Evolutionary conservation across 2,797 vertebrate species (phyloP).

Genomic region (Lagocephalus sceleratus): DNA sequence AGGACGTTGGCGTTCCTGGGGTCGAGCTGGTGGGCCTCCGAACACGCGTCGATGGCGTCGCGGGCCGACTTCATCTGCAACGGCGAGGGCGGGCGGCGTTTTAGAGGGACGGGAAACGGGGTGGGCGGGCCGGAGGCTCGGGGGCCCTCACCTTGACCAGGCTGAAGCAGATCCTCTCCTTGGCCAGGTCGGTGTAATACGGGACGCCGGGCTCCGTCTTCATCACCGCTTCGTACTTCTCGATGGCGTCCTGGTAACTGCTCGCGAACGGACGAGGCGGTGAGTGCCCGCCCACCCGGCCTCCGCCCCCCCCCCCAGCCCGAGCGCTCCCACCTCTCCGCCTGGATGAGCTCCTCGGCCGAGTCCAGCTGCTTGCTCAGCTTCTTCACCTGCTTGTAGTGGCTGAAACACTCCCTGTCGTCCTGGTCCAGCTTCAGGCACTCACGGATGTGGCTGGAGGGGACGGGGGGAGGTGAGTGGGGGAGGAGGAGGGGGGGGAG

Average conservation of each 20-base stretch:
- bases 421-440: conserved; percentile 86
- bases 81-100: not conserved
- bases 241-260: conserved; percentile 79
- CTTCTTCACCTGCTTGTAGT: conserved; percentile 86
- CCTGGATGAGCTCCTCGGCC: conserved; percentile 77
- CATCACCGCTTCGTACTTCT: conserved; percentile 78
- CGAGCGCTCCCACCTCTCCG: conserved; percentile 66
- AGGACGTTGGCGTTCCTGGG: conserved; percentile 80
- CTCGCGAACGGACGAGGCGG: not conserved
- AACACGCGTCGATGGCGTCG: conserved; percentile 78
- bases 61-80: conserved; percentile 62
- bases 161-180: conserved; percentile 82
- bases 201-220: conserved; percentile 74
- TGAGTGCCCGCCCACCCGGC: too few relatives aligned
- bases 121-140: too few relatives aligned
- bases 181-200: conserved; percentile 78
- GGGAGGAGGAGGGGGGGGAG: not conserved
- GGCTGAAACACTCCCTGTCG: conserved; percentile 81
- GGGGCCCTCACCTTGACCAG: conserved; percentile 78
- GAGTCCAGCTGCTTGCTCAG: conserved; percentile 83
- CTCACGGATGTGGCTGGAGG: conserved; percentile 77
- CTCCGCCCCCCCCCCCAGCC: too few relatives aligned
- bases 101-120: too few relatives aligned
- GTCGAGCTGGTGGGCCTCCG: conserved; percentile 81
- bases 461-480: not conserved